phyloP scores from a whole-genome alignment of 2,888 invertebrate genomes.

The Melinaea marsaeus region DNA sequence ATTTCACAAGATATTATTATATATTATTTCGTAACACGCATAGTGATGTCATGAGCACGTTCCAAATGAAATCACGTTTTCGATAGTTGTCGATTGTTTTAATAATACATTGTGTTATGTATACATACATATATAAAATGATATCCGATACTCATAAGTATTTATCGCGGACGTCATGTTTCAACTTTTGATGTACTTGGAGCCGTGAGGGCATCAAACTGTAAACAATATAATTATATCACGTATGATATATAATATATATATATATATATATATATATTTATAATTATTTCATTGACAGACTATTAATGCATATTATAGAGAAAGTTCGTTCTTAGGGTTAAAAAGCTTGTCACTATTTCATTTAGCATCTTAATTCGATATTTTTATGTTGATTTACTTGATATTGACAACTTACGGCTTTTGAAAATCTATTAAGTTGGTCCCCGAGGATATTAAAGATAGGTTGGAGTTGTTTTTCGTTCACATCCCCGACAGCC shows the following conservation, averaged over 20 bases:
- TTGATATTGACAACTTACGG: slow-evolving; percentile 39
- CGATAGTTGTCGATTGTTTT: slow-evolving; percentile 20
- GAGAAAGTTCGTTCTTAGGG: too few species aligned
- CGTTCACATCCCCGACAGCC: slow-evolving; percentile 51
- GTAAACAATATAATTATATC: slow-evolving; percentile 36
- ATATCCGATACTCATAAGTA: neutral
- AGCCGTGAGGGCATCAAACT: slow-evolving; percentile 55
- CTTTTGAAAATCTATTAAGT: slow-evolving; percentile 56
- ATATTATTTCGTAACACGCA: slow-evolving; percentile 13
- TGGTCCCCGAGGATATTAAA: slow-evolving; percentile 56
- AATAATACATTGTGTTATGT: slow-evolving; percentile 8
- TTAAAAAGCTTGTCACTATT: neutral
- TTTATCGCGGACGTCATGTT: slow-evolving; percentile 9
- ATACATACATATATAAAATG: neutral
- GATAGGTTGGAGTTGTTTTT: slow-evolving; percentile 57
- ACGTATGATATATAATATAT: too few species aligned
- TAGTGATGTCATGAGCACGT: slow-evolving; percentile 15
- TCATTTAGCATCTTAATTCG: neutral
- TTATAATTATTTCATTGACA: too few species aligned
- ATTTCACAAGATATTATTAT: slow-evolving; percentile 17
- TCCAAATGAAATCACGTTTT: slow-evolving; percentile 23
- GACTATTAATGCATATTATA: too few species aligned
- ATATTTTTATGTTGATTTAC: neutral
- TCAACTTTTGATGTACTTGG: slow-evolving; percentile 30
- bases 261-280: too few species aligned